These are phyloP conservation scores for Armadillidium nasatum DNA, from an alignment of 1,140 invertebrate species.

Conservation along the genomic window DNA sequence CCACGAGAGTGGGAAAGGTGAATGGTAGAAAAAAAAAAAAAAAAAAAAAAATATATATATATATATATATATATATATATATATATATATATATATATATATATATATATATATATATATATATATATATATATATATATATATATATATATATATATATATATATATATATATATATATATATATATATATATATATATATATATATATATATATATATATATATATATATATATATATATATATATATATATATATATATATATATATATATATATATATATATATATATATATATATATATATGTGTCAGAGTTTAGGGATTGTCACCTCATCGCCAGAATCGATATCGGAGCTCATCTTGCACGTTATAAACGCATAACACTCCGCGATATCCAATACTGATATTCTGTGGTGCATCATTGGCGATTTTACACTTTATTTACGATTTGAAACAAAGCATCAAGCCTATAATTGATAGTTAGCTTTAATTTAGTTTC, in stretches of 20 bases:
- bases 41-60: neutral
- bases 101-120: neutral
- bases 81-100: slow-evolving; percentile 12
- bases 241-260: slow-evolving; percentile 9
- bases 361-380: too few relatives aligned
- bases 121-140: neutral
- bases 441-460: too few relatives aligned
- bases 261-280: slow-evolving; percentile 5
- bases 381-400: too few relatives aligned
- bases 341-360: too few relatives aligned
- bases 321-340: too few relatives aligned
- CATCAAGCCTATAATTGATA: too few relatives aligned
- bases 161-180: neutral
- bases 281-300: neutral
- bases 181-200: neutral
- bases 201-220: neutral
- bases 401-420: too few relatives aligned
- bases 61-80: slow-evolving; percentile 6
- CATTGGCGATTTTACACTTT: too few relatives aligned
- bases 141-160: neutral
- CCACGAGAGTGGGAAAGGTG: too few relatives aligned
- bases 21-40: neutral
- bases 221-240: neutral
- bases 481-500: too few relatives aligned
- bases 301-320: neutral